Evolutionary conservation across 2,888 invertebrate genomes (phyloP).

Genomic region (Poecilobothrus nobilitatus): DNA sequence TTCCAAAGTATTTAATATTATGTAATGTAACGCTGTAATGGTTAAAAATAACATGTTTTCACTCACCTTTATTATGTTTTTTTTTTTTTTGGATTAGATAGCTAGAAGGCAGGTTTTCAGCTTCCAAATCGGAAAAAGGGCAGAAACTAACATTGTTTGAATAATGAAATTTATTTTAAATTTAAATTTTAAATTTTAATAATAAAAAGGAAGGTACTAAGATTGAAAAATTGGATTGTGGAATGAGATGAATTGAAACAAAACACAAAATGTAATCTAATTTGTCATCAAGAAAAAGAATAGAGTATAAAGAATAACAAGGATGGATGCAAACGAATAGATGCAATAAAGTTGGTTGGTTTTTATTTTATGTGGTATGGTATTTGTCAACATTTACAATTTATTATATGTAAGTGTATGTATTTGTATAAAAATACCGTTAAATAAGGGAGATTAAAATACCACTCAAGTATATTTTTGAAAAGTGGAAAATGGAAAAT

Average conservation of each 20-base stretch:
- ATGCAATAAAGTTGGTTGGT: background rate
- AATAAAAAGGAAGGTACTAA: background rate
- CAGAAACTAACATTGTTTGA: no score
- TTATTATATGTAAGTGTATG: no score
- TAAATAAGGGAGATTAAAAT: constrained; percentile 3
- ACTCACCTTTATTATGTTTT: background rate
- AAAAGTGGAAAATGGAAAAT: background rate
- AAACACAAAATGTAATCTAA: background rate
- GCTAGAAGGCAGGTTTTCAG: background rate
- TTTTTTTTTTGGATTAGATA: background rate
- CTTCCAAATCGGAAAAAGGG: no score
- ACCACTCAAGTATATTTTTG: background rate
- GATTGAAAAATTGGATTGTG: background rate
- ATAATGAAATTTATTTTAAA: background rate
- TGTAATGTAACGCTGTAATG: background rate
- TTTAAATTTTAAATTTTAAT: background rate
- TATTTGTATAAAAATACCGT: background rate
- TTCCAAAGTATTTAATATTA: background rate
- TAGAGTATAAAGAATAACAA: background rate
- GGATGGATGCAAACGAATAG: no score
- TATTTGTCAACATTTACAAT: background rate
- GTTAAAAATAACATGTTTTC: background rate
- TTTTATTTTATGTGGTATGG: background rate
- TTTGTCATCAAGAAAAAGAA: background rate
- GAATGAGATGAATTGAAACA: background rate